phyloP scores from a whole-genome alignment of 2,888 invertebrate species.

The Blastobasis lacticolella region DNA sequence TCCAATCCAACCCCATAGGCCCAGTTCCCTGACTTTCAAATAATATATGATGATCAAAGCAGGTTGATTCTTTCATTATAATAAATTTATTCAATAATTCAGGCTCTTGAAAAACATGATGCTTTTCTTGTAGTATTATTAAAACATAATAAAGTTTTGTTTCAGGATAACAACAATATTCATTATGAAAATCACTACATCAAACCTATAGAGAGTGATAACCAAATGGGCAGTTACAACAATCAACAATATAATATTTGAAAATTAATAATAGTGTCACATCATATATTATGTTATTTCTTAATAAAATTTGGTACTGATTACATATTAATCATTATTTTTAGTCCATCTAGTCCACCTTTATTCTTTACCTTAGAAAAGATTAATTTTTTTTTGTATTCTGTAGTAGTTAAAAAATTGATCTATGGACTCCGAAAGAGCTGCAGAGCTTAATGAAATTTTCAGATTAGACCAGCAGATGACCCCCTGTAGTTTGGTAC shows the following conservation, averaged over 20 bases:
- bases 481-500: no score
- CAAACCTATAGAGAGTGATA: slow-evolving; percentile 18
- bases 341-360: neutral
- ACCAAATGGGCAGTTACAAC: slow-evolving; percentile 3
- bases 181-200: slow-evolving; percentile 20
- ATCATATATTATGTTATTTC: neutral
- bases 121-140: neutral
- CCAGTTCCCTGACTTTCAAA: no score
- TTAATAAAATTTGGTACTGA: neutral
- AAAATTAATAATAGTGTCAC: neutral
- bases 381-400: neutral
- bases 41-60: no score
- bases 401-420: neutral
- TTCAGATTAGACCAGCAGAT: no score
- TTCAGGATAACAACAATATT: slow-evolving; percentile 21
- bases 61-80: no score
- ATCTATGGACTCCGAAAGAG: neutral
- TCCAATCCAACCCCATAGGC: no score
- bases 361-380: neutral
- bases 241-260: slow-evolving; percentile 3
- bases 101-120: no score
- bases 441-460: no score
- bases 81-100: no score
- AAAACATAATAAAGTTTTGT: slow-evolving; percentile 3
- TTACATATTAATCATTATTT: neutral